Evolutionary conservation across 2,888 invertebrate species (phyloP), one percentile per base, ranked within the genome.

Genomic region (Eurytoma californica): DNA sequence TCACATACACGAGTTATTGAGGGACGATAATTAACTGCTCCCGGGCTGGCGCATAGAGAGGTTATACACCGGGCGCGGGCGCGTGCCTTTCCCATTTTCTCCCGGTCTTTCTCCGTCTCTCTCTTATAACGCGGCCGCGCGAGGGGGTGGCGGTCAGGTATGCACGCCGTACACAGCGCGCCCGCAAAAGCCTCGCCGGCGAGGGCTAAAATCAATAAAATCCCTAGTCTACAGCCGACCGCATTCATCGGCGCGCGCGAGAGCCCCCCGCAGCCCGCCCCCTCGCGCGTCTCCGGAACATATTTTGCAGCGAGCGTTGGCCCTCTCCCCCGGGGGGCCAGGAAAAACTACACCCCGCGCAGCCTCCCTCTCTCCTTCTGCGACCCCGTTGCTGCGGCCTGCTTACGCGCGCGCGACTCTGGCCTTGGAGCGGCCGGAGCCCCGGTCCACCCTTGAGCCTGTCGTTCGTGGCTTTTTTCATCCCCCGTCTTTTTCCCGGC

Each of bases 171-270:
- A 39, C 9, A 39, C 9, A 39, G 39, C 47, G 47, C 14, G 51
- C 30, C 51, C 55, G 53, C 51, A 18, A 49, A 60, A 74, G 51
- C 55, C 70, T 51, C 81, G 24, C 24, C 24, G 68, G 30, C 83
- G 81, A 80, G 82, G 73, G 83, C 80, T 83, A 84, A 87, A 88
- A 89, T 89, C 88, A 88, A 89, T 89, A 89, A 88, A 87, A 88
- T 88, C 87, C 87, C 84, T 86, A 87, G 87, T 87, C 87, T 86
- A 88, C 86, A 85, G 87, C 84, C 86, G 86, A 86, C 87, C 86
- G 87, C 87, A 87, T 88, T 88, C 88, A 87, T 87, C 84, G 87
- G 84, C 84, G 85, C 68, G 20, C 49, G 57, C 5, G 60, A 28
- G 61, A 85, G 75, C 85, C 85, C 12, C 65, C 30, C 51, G 16